Percentiles rank a stretch among this genome's conserved stretches.
These are phyloP conservation scores for Noturus placidus DNA, from an alignment of 2,113 vertebrate species.

Conservation along the genomic window DNA sequence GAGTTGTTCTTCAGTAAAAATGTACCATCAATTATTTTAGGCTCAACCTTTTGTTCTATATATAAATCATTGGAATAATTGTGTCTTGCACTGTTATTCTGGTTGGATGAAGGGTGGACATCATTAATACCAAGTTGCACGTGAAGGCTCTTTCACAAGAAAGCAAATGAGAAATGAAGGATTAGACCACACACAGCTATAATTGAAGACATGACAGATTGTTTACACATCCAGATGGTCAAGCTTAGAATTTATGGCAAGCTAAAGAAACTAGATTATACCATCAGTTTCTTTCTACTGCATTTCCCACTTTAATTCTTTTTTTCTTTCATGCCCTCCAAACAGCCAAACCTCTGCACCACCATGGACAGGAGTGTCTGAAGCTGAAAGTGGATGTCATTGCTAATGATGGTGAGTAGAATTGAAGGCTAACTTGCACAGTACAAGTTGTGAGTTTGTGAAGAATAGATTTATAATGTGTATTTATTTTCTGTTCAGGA, in stretches of 20 bases:
- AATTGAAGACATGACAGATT: constrained; percentile 26
- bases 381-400: constrained; percentile 80
- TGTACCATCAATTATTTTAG: neutral
- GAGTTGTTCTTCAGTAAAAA: neutral
- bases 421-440: neutral
- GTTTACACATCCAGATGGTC: constrained; percentile 43
- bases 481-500: constrained; percentile 56
- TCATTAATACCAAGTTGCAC: neutral
- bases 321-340: constrained; percentile 37
- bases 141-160: neutral
- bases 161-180: neutral
- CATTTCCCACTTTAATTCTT: constrained; percentile 43
- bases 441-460: constrained; percentile 12
- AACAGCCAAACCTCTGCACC: constrained; percentile 87
- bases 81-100: neutral
- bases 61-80: neutral
- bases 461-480: constrained; percentile 22
- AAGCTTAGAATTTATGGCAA: constrained; percentile 17
- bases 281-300: constrained; percentile 56
- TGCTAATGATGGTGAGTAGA: constrained; percentile 81
- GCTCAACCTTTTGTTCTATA: too few relatives aligned
- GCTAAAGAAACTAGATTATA: constrained; percentile 56
- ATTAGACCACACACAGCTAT: constrained; percentile 33
- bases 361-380: constrained; percentile 81
- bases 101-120: neutral